Evolutionary conservation across 64 coral and sea anemone species (phyloP), one percentile per base, ranked within the genome.

Genomic region (Montipora sp.): DNA sequence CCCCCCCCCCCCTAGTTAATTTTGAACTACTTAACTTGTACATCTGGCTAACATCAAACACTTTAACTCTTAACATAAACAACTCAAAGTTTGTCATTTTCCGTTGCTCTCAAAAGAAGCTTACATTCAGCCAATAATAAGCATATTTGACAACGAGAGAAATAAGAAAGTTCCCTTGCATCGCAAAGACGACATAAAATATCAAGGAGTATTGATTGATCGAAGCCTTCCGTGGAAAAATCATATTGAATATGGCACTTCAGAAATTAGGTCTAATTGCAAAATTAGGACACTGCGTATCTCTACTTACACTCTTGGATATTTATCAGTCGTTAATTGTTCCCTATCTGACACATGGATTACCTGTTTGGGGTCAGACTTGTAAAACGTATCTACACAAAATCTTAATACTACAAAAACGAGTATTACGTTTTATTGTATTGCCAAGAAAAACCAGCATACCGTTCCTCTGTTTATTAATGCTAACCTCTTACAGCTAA

Each of bases 401-500:
- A 71, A 66, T 73, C 24, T 87, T 74, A 74, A 3, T 89, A 61
- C 75, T 47, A 78, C 87, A 89, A 78, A 89, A 78, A 89, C 73
- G 75, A 78, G 74, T 22, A 78, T 57, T 89, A 47, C 3, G 87
- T 53, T 47, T 89, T 5, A 78, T 79, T 89, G 46, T 58, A 78
- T 89, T 78, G 61, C 51, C 18, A 80, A 80, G 53, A 80, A 22
- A 58, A 80, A 80, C 5, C 61, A 70, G 15, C 43, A 73, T 50
- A 70, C 83, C 67, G 13, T 86, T 51, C 83, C 27, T 9, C 36
- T 86, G 48, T 86, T 70, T 83, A 83, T 83, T 51, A 81, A 81
- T 20, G 57, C 78, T 60, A 81, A 58, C 19, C 15, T 81, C 13
- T 8, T 81, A 16, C 78, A 50, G 5, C 16, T 57, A 51, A 81